Evolutionary conservation across 2,797 vertebrate genomes (phyloP).

Genomic region (Sarcophilus harrisii): DNA sequence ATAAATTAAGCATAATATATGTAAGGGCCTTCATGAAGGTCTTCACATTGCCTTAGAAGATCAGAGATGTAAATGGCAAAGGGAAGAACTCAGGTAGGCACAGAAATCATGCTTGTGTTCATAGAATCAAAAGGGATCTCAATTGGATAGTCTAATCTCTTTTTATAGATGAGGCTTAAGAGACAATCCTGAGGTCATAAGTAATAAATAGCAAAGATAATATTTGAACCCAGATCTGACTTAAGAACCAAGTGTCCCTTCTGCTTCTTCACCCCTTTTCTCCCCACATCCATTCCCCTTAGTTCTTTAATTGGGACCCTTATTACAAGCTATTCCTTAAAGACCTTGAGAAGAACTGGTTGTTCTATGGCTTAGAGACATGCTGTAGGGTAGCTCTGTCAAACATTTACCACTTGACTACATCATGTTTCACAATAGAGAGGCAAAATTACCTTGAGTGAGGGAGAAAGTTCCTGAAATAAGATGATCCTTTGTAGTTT

Average conservation of each 20-base stretch:
- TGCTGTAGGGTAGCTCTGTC: too few relatives aligned
- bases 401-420: too few relatives aligned
- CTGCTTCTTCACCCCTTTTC: not conserved
- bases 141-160: not conserved
- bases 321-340: not conserved
- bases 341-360: not conserved
- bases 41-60: not conserved
- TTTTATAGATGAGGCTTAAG: not conserved
- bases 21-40: not conserved
- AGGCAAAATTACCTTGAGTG: too few relatives aligned
- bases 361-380: not conserved
- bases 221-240: not conserved
- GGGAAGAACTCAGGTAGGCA: not conserved
- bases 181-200: conserved; percentile 20
- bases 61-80: not conserved
- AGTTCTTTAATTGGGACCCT: not conserved
- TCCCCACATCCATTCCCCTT: not conserved
- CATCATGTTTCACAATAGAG: too few relatives aligned
- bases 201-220: conserved; percentile 13
- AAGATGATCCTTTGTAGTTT: too few relatives aligned
- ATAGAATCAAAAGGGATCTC: not conserved
- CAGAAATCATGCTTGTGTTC: too few relatives aligned
- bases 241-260: not conserved
- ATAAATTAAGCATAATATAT: not conserved
- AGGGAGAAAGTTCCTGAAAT: too few relatives aligned